phyloP scores from a whole-genome alignment of 2,888 invertebrate genomes.

The Tetrapedia diversipes region DNA sequence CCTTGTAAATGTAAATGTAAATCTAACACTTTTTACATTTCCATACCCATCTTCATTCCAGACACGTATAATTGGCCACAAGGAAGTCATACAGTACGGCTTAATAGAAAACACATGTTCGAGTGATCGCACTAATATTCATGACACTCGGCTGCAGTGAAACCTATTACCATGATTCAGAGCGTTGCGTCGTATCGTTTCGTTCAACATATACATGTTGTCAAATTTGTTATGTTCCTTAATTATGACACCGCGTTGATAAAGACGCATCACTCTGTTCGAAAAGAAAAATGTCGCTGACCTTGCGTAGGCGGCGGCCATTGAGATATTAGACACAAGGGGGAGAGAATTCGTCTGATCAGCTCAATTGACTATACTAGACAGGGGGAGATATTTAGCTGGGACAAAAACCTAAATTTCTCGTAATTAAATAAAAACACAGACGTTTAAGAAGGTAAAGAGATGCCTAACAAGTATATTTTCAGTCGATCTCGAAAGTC shows the following conservation, averaged over 20 bases:
- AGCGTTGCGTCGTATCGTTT: background rate
- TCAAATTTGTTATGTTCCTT: constrained; percentile 13
- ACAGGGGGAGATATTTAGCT: background rate
- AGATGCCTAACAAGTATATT: too few relatives aligned
- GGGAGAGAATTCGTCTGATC: constrained; percentile 25
- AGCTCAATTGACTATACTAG: constrained; percentile 36
- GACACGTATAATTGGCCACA: background rate
- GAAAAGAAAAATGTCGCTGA: constrained; percentile 29
- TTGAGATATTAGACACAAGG: constrained; percentile 34
- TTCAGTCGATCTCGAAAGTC: too few relatives aligned
- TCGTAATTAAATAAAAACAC: too few relatives aligned
- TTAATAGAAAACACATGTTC: constrained; percentile 41
- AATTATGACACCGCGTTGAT: constrained; percentile 13
- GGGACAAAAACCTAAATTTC: background rate
- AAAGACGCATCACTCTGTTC: constrained; percentile 29
- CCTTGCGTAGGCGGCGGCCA: constrained; percentile 26
- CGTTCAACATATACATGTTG: background rate
- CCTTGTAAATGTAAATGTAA: too few relatives aligned
- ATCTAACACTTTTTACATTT: too few relatives aligned
- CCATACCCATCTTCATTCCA: too few relatives aligned
- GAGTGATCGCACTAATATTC: constrained; percentile 25
- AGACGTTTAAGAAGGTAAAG: too few relatives aligned
- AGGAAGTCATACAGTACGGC: background rate
- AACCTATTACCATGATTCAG: background rate
- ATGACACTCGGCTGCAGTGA: constrained; percentile 1